phyloP scores from a whole-genome alignment of 1,140 invertebrate genomes.

The Atta texana region DNA sequence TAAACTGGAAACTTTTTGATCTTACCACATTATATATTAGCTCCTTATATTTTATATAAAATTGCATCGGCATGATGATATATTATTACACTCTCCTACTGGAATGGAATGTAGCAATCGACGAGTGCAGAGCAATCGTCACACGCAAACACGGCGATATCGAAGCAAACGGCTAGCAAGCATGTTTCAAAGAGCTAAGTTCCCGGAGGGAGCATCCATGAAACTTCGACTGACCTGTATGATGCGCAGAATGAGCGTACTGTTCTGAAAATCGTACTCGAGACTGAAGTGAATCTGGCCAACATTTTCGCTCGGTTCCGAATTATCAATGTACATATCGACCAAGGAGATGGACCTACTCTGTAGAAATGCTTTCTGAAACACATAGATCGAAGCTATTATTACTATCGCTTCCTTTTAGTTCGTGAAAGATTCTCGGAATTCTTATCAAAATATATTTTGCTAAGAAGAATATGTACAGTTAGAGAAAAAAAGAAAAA shows the following conservation, averaged over 20 bases:
- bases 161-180: not conserved
- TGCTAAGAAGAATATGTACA: not conserved
- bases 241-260: conserved; percentile 96
- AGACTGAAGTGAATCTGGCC: conserved; percentile 98
- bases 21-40: not conserved
- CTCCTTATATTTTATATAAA: not conserved
- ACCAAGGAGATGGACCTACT: conserved; percentile 96
- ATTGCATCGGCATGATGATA: not conserved
- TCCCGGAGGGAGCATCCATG: not conserved
- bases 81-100: not conserved
- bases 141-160: not conserved
- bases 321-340: conserved; percentile 97
- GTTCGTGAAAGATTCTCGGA: not conserved
- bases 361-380: conserved; percentile 91
- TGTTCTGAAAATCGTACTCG: conserved; percentile 98
- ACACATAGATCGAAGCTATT: conserved; percentile 28
- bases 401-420: conserved; percentile 18
- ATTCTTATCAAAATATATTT: conserved; percentile 1
- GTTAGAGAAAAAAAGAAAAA: not conserved
- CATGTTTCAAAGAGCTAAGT: conserved; percentile 35
- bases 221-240: conserved; percentile 90
- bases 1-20: not conserved
- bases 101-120: not conserved
- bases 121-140: conserved; percentile 8
- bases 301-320: conserved; percentile 95